Conservation (phyloP, 2,888 invertebrate species). For the Notodonta ziczac region DNA sequence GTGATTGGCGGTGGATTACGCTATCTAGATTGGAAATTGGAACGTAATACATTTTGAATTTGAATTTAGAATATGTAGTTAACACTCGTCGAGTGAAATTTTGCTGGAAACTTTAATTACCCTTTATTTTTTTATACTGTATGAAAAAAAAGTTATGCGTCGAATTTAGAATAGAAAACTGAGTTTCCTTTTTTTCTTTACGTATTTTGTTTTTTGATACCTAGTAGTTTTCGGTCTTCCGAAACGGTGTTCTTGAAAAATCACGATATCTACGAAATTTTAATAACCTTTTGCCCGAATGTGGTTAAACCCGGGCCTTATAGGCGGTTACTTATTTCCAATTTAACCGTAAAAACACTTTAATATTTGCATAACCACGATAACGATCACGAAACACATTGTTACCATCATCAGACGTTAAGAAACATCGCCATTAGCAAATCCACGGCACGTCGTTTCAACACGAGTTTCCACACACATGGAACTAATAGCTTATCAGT, state of each 20-base stretch:
- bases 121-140: slow-evolving; percentile 18
- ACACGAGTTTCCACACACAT: slow-evolving; percentile 21
- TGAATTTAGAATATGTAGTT: slow-evolving; percentile 36
- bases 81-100: not conserved
- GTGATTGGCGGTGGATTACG: slow-evolving; percentile 40
- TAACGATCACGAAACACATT: slow-evolving; percentile 2
- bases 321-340: not conserved
- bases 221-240: too few species aligned
- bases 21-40: slow-evolving; percentile 41
- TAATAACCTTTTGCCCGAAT: too few species aligned
- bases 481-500: slow-evolving; percentile 13
- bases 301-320: too few species aligned
- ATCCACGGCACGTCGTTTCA: slow-evolving; percentile 18
- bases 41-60: slow-evolving; percentile 39
- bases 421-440: slow-evolving; percentile 20
- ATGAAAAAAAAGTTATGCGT: too few species aligned
- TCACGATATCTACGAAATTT: too few species aligned
- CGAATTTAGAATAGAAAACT: too few species aligned
- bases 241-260: too few species aligned
- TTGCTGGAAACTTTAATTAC: slow-evolving; percentile 31
- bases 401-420: slow-evolving; percentile 7
- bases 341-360: not conserved
- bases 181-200: too few species aligned
- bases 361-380: slow-evolving; percentile 6
- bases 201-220: too few species aligned